Evolutionary conservation across 2,888 invertebrate species (phyloP).

Genomic region (Campopleginae sp.): DNA sequence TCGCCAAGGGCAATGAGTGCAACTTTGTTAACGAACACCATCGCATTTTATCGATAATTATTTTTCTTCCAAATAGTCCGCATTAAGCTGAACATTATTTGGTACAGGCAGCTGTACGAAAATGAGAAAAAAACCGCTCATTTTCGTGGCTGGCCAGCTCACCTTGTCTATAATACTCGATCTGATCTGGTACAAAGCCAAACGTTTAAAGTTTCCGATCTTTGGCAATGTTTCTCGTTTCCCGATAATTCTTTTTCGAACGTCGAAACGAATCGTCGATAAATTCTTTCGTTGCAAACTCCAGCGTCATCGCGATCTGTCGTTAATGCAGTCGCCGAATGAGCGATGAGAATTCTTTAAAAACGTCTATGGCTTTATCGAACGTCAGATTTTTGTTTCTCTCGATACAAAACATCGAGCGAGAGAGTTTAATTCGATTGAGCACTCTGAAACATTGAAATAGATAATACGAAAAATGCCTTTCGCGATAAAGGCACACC

Average conservation of each 20-base stretch:
- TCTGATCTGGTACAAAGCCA: constrained; percentile 70
- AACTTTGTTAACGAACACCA: constrained; percentile 49
- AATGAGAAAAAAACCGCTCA: constrained; percentile 26
- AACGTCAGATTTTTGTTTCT: constrained; percentile 18
- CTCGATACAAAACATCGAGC: constrained; percentile 12
- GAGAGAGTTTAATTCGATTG: constrained; percentile 50
- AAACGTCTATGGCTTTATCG: constrained; percentile 53
- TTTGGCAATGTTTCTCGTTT: constrained; percentile 71
- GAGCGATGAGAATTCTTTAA: constrained; percentile 41
- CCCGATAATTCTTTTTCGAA: constrained; percentile 52
- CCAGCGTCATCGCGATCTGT: background rate
- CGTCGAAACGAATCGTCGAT: background rate
- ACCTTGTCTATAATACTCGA: constrained; percentile 66
- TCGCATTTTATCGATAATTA: constrained; percentile 44
- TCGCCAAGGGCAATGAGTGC: constrained; percentile 30
- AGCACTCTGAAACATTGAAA: constrained; percentile 51
- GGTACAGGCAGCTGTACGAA: constrained; percentile 64
- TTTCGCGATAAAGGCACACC: constrained; percentile 66
- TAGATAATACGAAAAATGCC: constrained; percentile 40
- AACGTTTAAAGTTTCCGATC: constrained; percentile 73
- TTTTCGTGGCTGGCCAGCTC: constrained; percentile 42
- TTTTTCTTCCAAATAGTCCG: constrained; percentile 46
- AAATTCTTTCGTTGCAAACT: too few species aligned
- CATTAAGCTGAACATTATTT: constrained; percentile 56
- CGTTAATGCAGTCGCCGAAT: constrained; percentile 2